phyloP scores from a whole-genome alignment of 1,140 invertebrate species.

The Trichonephila clavipes region DNA sequence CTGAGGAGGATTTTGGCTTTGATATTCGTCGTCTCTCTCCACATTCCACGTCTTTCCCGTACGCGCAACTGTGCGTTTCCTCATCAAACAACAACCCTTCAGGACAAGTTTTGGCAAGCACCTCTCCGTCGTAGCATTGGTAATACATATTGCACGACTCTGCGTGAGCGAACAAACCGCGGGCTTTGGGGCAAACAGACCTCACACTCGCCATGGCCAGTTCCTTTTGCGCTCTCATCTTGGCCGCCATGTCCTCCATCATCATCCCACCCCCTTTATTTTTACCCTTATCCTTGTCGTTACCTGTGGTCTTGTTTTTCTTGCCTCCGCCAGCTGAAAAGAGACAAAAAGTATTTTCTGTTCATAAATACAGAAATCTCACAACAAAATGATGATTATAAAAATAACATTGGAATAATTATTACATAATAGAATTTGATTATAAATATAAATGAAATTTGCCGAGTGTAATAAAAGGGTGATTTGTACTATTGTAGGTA shows the following conservation, averaged over 20 bases:
- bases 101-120: constrained; percentile 44
- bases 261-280: not conserved
- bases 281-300: not conserved
- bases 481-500: too few species aligned
- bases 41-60: constrained; percentile 45
- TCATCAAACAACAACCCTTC: constrained; percentile 51
- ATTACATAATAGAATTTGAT: too few species aligned
- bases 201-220: constrained; percentile 34
- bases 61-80: not conserved
- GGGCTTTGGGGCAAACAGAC: constrained; percentile 57
- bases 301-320: constrained; percentile 66
- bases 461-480: too few species aligned
- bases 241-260: not conserved
- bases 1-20: not conserved
- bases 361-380: too few species aligned
- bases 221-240: not conserved
- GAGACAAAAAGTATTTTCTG: not conserved
- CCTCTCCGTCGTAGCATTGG: constrained; percentile 67
- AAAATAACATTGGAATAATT: too few species aligned
- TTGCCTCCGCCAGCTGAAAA: constrained; percentile 56
- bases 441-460: too few species aligned
- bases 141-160: constrained; percentile 51
- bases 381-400: too few species aligned
- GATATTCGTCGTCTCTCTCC: constrained; percentile 11
- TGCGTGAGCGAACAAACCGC: constrained; percentile 62